Evolutionary conservation across 2,888 invertebrate genomes (phyloP), one percentile per base, ranked within the genome.

Genomic region (Cantharis rufa): DNA sequence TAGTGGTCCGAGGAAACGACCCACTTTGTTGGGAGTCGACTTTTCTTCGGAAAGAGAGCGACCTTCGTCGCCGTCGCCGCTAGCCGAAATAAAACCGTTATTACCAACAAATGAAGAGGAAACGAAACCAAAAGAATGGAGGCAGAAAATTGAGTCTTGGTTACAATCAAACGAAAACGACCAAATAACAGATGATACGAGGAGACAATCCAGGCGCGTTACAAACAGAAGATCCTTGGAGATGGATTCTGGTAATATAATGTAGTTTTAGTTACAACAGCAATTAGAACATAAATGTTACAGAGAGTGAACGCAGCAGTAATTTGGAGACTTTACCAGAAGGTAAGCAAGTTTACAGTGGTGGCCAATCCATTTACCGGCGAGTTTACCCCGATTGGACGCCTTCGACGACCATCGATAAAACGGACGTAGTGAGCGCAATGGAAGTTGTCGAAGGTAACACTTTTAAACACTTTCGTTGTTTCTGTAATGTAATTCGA

Each of bases 111-210:
- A 92, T 89, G 81, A 91, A 90, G 89, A 91, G 87, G 82, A 88
- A 88, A 89, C 78, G 1, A 86, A 85, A 81, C 86, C 88, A 82
- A 94, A 94, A 88, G 95, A 96, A 85, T 96, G 96, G 95, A 90
- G 94, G 70, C 95, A 96, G 87, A 96, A 96, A 87, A 96, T 97
- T 84, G 96, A 97, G 88, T 95, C 95, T 7, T 97, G 97, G 97
- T 89, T 97, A 79, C 93, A 95, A 82, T 95, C 95, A 76, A 96
- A 95, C 89, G 95, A 95, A 86, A 95, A 93, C 85, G 95, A 95
- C 86, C 92, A 92, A 83, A 91, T 92, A 81, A 93, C 91, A 80
- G 93, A 94, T 81, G 93, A 94, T 82, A 90, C 93, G 79, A 91
- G 92, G 83, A 91, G 92, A 83, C 91, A 92, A 85, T n/a, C 64